These are phyloP conservation scores for Actenoides lindsayi DNA, from an alignment of 2,113 vertebrate genomes.

Conservation along the genomic window DNA sequence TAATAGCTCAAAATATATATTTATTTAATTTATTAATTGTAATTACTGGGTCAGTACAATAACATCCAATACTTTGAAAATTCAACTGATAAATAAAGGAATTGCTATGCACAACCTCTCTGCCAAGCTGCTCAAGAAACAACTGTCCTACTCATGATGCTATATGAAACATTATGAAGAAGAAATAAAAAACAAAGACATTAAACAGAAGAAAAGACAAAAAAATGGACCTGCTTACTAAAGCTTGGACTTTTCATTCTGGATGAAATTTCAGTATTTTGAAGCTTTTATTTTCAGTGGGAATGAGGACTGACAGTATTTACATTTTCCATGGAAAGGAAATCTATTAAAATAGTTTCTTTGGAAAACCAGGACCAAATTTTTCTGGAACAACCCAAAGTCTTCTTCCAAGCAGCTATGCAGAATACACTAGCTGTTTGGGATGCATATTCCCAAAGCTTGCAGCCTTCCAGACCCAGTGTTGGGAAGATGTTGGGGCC, in stretches of 20 bases:
- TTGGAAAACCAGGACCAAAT: neutral
- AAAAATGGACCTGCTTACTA: neutral
- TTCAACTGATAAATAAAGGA: neutral
- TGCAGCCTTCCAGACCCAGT: neutral
- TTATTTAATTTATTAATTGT: neutral
- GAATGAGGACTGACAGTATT: neutral
- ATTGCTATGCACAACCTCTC: neutral
- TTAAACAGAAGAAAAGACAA: neutral
- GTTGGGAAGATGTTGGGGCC: rapidly evolving
- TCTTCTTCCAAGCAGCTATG: neutral
- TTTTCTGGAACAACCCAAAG: neutral
- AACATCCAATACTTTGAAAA: neutral
- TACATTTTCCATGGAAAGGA: neutral
- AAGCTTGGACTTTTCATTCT: neutral
- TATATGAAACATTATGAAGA: neutral
- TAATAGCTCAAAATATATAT: neutral
- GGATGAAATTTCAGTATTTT: neutral
- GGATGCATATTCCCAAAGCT: rapidly evolving
- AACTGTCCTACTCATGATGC: neutral
- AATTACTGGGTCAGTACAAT: neutral
- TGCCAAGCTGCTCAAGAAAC: neutral
- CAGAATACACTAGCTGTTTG: neutral
- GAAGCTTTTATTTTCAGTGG: neutral
- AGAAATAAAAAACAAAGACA: neutral
- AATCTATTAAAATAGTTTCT: neutral